phyloP scores from a whole-genome alignment of 2,797 vertebrate genomes.

The Borostomias antarcticus region DNA sequence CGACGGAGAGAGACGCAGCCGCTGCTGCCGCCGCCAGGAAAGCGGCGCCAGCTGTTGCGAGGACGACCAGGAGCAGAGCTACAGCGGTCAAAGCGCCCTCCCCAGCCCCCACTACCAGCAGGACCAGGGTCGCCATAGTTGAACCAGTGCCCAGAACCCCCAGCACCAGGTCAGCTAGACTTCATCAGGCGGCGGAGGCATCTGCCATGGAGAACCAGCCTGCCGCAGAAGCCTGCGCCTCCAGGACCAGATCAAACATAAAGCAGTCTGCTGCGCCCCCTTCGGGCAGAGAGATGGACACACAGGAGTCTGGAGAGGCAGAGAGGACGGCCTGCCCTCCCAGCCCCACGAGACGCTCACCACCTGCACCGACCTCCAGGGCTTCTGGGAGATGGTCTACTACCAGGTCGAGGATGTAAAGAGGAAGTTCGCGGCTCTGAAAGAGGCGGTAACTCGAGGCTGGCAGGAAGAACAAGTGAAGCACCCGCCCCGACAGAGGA shows the following conservation, averaged over 20 bases:
- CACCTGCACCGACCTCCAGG: constrained; percentile 87
- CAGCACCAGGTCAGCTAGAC: constrained; percentile 59
- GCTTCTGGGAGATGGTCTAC: constrained; percentile 98
- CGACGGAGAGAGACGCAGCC: constrained; percentile 21
- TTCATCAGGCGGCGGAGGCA: constrained; percentile 40
- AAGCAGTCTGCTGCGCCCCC: constrained; percentile 39
- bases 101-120: constrained; percentile 14
- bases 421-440: constrained; percentile 85
- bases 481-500: constrained; percentile 67
- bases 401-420: constrained; percentile 90
- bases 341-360: constrained; percentile 79
- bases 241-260: constrained; percentile 56
- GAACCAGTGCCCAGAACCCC: constrained; percentile 37
- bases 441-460: constrained; percentile 78
- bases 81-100: constrained; percentile 44
- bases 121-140: constrained; percentile 41
- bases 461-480: constrained; percentile 82
- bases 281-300: constrained; percentile 37
- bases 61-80: constrained; percentile 39
- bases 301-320: constrained; percentile 41
- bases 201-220: constrained; percentile 41
- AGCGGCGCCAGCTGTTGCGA: constrained; percentile 44
- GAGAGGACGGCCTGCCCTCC: constrained; percentile 23
- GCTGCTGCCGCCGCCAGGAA: constrained; percentile 36
- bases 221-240: constrained; percentile 48